Conservation (phyloP, 2,113 vertebrate genomes). For the Numenius arquata region DNA sequence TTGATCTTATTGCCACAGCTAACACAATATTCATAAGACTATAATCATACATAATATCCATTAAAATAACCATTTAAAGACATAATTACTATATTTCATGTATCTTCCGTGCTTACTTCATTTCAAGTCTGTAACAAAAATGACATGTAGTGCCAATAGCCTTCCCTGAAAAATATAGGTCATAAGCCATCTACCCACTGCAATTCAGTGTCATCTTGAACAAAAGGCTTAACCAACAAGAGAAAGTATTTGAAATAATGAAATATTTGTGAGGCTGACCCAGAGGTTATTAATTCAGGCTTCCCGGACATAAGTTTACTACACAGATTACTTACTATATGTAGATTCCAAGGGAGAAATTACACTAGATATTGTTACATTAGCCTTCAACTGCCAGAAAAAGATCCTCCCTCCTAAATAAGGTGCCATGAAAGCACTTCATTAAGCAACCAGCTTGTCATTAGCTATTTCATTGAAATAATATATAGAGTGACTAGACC, state of each 20-base stretch:
- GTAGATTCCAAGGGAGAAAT: constrained; percentile 13
- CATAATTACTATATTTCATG: constrained; percentile 64
- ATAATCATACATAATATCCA: background rate
- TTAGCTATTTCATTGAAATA: background rate
- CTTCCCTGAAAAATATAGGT: constrained; percentile 47
- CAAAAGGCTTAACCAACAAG: constrained; percentile 17
- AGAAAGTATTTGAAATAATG: constrained; percentile 26
- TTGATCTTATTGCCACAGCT: background rate
- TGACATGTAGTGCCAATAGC: constrained; percentile 11
- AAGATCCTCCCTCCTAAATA: constrained; percentile 17
- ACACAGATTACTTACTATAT: background rate
- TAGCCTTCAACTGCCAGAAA: background rate
- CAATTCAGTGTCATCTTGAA: background rate
- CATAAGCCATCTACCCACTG: background rate
- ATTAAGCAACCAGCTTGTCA: constrained; percentile 26
- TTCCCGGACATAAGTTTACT: background rate
- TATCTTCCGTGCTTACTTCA: constrained; percentile 43
- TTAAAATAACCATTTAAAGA: too few species aligned
- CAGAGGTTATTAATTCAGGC: constrained; percentile 42
- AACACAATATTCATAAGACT: background rate
- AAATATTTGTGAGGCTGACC: background rate
- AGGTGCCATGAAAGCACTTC: constrained; percentile 25
- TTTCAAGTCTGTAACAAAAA: constrained; percentile 60
- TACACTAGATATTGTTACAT: background rate
- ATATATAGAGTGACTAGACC: constrained; percentile 23